Evolutionary conservation across 2,797 vertebrate genomes (phyloP), one percentile per base, ranked within the genome.

Genomic region (Passerculus sandwichensis): DNA sequence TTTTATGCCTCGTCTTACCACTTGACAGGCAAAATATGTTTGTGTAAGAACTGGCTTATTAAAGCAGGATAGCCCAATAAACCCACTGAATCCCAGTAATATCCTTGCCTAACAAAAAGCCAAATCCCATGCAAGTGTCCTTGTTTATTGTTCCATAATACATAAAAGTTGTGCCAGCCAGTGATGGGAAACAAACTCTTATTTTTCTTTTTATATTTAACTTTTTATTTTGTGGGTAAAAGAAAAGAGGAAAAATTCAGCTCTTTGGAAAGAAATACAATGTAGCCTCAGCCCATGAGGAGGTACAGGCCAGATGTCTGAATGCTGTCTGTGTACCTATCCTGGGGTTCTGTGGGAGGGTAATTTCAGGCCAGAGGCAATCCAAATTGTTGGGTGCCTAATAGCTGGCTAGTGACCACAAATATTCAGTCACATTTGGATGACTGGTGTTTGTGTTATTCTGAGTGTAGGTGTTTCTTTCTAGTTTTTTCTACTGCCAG

Each of bases 21-120:
- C 85, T 96, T 96, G 84, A 95, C 80, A 95, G 88, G 66, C 80
- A 93, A 94, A 95, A 90, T 91, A 75, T 62, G 71, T 94, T 96
- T 96, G 83, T 92, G 59, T 91, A 94, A 96, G 95, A 93, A 70
- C 70, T 65, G 77, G 48, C 73, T 91, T 96, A 93, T 95, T 96
- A 93, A 94, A 96, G 66, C 92, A 67, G 92, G 85, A 95, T 93
- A 94, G 80, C 59, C 80, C 83, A 93, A 47, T 86, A 95, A 94
- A 96, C 56, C 50, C 57, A 62, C 6, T 79, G 89, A 93, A 95
- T 93, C 91, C 51, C 30, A 73, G 48, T 94, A 95, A 95, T 95
- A 94, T 84, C 82, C 75, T 91, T 92, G 92, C 81, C 69, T 92
- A 91, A 94, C 78, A 85, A 92, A 90, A 95, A 92, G 8, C 67